Evolutionary conservation across 1,140 invertebrate species (phyloP).

Genomic region (Halotydeus destructor): DNA sequence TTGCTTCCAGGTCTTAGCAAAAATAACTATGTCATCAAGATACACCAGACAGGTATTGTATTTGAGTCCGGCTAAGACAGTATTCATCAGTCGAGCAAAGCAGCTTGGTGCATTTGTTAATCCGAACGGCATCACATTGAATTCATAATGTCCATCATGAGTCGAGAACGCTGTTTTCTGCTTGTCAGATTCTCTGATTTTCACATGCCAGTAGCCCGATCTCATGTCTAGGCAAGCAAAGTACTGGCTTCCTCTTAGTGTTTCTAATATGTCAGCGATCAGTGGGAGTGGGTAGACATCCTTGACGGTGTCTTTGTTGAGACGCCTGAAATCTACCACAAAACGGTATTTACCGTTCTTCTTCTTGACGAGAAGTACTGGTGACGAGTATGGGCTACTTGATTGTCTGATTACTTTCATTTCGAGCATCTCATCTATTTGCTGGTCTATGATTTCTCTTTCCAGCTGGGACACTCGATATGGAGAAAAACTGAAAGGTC

Average conservation of each 20-base stretch:
- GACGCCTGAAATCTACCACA: constrained; percentile 18
- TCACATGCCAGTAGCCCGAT: constrained; percentile 17
- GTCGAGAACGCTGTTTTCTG: constrained; percentile 18
- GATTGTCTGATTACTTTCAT: constrained; percentile 6
- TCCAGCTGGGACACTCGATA: constrained; percentile 6
- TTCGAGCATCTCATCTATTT: constrained; percentile 6
- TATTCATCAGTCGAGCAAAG: background rate
- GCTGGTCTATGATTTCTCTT: constrained; percentile 3
- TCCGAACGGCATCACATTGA: constrained; percentile 20
- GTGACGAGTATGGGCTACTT: constrained; percentile 3
- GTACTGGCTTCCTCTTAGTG: constrained; percentile 7
- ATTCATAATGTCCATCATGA: constrained; percentile 20
- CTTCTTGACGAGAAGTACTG: constrained; percentile 17
- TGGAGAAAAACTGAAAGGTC: constrained; percentile 6
- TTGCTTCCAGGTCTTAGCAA: background rate
- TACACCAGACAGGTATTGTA: background rate
- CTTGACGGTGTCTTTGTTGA: constrained; percentile 18
- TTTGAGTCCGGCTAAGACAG: background rate
- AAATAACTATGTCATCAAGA: background rate
- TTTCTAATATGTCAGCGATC: constrained; percentile 16
- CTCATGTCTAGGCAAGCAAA: constrained; percentile 17
- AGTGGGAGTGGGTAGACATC: constrained; percentile 19
- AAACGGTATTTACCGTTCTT: constrained; percentile 13
- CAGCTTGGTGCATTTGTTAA: constrained; percentile 18
- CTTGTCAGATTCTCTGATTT: constrained; percentile 7